These are phyloP conservation scores for Heterotilapia buettikoferi DNA, from an alignment of 2,113 vertebrate species.

Conservation along the genomic window DNA sequence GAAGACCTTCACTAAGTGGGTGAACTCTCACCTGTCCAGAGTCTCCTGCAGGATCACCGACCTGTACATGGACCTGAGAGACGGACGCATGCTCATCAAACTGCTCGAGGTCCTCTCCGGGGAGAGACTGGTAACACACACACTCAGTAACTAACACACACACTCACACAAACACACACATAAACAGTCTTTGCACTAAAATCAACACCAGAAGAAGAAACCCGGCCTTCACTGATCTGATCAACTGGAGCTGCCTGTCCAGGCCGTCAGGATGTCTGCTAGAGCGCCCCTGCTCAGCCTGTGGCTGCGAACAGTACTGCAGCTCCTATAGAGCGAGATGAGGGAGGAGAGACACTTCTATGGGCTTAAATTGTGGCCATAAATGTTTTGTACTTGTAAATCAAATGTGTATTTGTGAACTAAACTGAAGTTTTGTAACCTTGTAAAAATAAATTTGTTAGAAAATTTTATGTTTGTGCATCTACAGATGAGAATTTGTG, in stretches of 20 bases:
- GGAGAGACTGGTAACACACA: conserved; percentile 64
- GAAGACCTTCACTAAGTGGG: conserved; percentile 97
- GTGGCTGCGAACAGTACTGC: background rate
- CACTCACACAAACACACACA: background rate
- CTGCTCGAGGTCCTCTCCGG: conserved; percentile 70
- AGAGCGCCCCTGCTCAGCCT: background rate
- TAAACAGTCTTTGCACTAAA: background rate
- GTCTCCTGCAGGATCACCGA: conserved; percentile 93
- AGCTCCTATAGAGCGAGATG: accelerated
- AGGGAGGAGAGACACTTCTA: background rate
- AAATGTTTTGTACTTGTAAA: background rate
- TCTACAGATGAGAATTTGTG: background rate
- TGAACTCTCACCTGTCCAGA: conserved; percentile 90
- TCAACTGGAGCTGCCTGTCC: background rate
- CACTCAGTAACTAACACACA: background rate
- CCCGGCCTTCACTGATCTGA: accelerated
- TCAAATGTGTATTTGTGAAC: background rate
- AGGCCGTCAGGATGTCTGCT: background rate
- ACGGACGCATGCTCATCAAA: conserved; percentile 95
- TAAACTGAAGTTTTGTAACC: background rate
- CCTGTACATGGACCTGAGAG: conserved; percentile 89
- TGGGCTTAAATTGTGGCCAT: background rate
- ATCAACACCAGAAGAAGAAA: background rate
- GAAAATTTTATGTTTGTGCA: background rate
- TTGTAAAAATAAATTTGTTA: background rate